Percentiles rank a stretch among this genome's conserved stretches.
These are phyloP conservation scores for Porites evermanni DNA, from an alignment of 92 coral and sea anemone species.

Conservation along the genomic window DNA sequence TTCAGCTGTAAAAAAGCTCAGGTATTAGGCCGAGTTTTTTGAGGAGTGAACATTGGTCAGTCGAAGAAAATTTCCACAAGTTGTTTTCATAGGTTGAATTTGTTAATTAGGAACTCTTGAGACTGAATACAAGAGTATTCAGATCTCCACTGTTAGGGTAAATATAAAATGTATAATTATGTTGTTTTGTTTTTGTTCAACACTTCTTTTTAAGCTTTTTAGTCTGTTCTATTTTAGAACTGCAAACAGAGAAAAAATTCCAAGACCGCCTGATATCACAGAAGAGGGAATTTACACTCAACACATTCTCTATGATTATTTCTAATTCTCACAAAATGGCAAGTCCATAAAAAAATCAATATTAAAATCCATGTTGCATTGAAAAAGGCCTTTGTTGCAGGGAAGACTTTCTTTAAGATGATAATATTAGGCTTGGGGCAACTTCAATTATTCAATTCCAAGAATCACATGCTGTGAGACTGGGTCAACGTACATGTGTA, in stretches of 20 bases:
- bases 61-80: background rate
- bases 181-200: conserved; percentile 6
- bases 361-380: conserved; percentile 19
- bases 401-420: background rate
- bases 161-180: conserved; percentile 19
- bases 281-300: too few species aligned
- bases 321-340: background rate
- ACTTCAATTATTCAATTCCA: background rate
- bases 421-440: conserved; percentile 11
- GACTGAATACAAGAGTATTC: conserved; percentile 1
- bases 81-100: background rate
- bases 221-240: background rate
- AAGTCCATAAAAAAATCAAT: conserved; percentile 25
- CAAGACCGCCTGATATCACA: too few species aligned
- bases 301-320: too few species aligned
- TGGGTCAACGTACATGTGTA: background rate
- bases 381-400: background rate
- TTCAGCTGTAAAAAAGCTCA: background rate
- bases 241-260: too few species aligned
- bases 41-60: background rate
- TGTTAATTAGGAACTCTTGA: conserved; percentile 19
- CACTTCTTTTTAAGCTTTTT: background rate
- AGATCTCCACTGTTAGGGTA: conserved; percentile 17
- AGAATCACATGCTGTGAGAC: conserved; percentile 6
- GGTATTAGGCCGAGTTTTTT: background rate